Evolutionary conservation across 2,797 vertebrate genomes (phyloP).

Genomic region (Setipinna tenuifilis): DNA sequence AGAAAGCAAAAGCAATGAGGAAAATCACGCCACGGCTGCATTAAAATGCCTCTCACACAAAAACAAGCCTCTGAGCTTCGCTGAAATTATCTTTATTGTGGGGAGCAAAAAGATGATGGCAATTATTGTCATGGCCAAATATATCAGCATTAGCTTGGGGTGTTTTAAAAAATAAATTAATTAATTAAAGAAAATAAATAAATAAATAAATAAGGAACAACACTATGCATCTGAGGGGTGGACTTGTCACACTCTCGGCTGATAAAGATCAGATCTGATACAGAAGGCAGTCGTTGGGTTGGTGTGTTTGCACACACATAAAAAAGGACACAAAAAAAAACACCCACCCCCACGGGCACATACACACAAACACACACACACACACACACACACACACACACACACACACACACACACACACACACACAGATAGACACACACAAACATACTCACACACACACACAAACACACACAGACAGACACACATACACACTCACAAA

Average conservation of each 20-base stretch:
- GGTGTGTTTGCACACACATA: not conserved
- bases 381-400: constrained; percentile 2
- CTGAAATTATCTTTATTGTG: not conserved
- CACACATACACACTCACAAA: constrained; percentile 17
- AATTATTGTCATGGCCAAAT: constrained; percentile 26
- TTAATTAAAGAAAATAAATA: too few relatives aligned
- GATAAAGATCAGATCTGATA: constrained; percentile 20
- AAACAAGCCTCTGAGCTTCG: not conserved
- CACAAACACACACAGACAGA: constrained; percentile 13
- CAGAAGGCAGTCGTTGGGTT: not conserved
- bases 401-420: not conserved
- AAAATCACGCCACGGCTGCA: not conserved
- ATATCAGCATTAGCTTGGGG: not conserved
- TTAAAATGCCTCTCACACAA: not conserved
- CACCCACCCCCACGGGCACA: not conserved
- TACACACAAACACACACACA: not conserved
- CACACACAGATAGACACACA: not conserved
- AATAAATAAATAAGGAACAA: not conserved
- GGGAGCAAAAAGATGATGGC: not conserved
- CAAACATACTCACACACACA: not conserved
- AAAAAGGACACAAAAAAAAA: not conserved
- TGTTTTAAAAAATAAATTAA: not conserved
- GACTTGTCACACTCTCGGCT: not conserved
- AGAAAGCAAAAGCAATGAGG: not conserved
- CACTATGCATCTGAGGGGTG: not conserved